phyloP scores from a whole-genome alignment of 2,797 vertebrate species.

The Gymnodraco acuticeps region DNA sequence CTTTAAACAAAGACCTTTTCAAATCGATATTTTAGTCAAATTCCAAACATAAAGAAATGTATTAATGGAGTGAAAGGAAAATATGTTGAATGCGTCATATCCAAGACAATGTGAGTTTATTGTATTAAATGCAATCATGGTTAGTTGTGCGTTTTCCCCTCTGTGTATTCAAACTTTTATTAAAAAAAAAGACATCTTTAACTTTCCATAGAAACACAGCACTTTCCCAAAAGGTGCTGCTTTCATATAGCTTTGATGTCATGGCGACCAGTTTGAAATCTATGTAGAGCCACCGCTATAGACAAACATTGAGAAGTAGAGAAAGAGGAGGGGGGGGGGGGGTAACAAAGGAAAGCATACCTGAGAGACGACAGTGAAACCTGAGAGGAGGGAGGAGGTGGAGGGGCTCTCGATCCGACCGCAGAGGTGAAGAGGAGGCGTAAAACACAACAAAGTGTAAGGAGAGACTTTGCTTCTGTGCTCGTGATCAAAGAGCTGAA shows the following conservation, averaged over 20 bases:
- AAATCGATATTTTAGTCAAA: too few species aligned
- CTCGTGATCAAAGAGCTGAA: not conserved
- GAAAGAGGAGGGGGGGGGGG: not conserved
- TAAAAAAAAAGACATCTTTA: not conserved
- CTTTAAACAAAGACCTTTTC: too few species aligned
- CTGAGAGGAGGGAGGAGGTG: conserved; percentile 53
- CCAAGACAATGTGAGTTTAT: not conserved
- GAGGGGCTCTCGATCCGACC: conserved; percentile 9
- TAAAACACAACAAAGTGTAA: not conserved
- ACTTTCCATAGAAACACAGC: not conserved
- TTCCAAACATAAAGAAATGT: too few species aligned
- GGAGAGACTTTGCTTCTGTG: not conserved
- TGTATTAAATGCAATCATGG: too few species aligned
- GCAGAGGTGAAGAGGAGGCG: not conserved
- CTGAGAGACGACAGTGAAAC: conserved; percentile 59
- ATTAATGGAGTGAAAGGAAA: not conserved
- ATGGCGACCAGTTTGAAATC: not conserved
- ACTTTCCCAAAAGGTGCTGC: not conserved
- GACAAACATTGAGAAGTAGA: too few species aligned
- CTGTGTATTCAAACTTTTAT: not conserved
- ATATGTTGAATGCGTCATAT: not conserved
- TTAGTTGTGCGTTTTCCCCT: too few species aligned
- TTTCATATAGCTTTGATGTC: not conserved
- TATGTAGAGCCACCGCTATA: too few species aligned
- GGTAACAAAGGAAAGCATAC: conserved; percentile 42